Conservation (phyloP, 2,797 vertebrate genomes). For the Muraenolepis orangiensis region DNA sequence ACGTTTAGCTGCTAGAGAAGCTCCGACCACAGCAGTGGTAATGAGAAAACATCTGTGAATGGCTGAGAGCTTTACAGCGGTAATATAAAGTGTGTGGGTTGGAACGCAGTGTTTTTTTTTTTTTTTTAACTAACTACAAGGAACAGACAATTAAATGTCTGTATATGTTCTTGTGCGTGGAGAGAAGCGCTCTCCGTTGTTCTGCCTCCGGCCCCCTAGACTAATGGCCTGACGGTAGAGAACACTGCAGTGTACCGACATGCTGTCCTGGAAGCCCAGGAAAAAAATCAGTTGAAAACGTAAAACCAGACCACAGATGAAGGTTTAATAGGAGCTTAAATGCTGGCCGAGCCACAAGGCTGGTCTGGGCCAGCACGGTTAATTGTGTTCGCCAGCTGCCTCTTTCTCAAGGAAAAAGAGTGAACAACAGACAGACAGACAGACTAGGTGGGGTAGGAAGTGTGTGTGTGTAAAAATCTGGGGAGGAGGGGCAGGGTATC, state of each 20-base stretch:
- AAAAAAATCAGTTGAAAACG: conserved; percentile 56
- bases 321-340: conserved; percentile 68
- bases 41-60: background rate
- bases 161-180: background rate
- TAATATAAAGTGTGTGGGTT: background rate
- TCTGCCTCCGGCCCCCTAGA: background rate
- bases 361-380: conserved; percentile 57
- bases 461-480: conserved; percentile 28
- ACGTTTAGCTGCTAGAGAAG: background rate
- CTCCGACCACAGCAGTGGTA: background rate
- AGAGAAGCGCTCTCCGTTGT: background rate
- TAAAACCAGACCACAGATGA: conserved; percentile 55
- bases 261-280: conserved; percentile 32
- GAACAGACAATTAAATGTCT: background rate
- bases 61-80: background rate
- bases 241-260: background rate
- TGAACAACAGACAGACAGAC: conserved; percentile 16
- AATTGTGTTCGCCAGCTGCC: conserved; percentile 69
- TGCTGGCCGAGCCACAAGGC: conserved; percentile 53
- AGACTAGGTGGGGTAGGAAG: conserved; percentile 25
- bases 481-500: conserved; percentile 45
- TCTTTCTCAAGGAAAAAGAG: conserved; percentile 33
- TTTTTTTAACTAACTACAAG: background rate
- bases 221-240: background rate
- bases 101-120: background rate